phyloP scores from a whole-genome alignment of 2,888 invertebrate genomes.

The Phasia obesa region DNA sequence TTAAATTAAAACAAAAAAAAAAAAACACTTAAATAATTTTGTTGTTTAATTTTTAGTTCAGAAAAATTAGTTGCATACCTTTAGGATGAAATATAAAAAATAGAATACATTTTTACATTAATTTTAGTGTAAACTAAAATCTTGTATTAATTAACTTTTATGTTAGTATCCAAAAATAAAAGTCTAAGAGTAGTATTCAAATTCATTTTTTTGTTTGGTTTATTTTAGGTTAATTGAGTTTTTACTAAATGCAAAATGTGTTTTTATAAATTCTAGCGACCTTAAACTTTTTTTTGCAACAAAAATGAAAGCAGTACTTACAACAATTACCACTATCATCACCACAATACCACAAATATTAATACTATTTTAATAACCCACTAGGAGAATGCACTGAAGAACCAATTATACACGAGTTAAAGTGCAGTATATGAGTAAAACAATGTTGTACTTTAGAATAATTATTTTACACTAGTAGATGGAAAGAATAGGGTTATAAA shows the following conservation, averaged over 20 bases:
- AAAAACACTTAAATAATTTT: too few species aligned
- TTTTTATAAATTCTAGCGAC: conserved; percentile 42
- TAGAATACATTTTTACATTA: too few species aligned
- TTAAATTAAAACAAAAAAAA: too few species aligned
- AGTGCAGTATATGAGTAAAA: neutral
- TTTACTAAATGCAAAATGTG: conserved; percentile 29
- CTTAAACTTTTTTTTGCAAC: conserved; percentile 56
- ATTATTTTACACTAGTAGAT: neutral
- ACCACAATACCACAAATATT: conserved; percentile 11
- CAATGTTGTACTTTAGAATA: neutral
- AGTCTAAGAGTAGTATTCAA: neutral
- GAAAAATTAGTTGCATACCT: too few species aligned
- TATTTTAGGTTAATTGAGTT: conserved; percentile 35
- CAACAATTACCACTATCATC: conserved; percentile 25
- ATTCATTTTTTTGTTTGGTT: neutral
- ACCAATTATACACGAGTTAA: conserved; percentile 23
- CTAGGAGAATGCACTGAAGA: conserved; percentile 12
- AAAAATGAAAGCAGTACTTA: conserved; percentile 27
- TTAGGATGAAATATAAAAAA: too few species aligned
- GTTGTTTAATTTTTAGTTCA: too few species aligned
- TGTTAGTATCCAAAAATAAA: too few species aligned
- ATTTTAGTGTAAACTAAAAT: too few species aligned
- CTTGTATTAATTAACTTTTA: too few species aligned
- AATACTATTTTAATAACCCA: conserved; percentile 46
- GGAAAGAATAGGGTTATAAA: too few species aligned